Evolutionary conservation across 2,888 invertebrate genomes (phyloP), one percentile per base, ranked within the genome.

Genomic region (Drosophila tripunctata): DNA sequence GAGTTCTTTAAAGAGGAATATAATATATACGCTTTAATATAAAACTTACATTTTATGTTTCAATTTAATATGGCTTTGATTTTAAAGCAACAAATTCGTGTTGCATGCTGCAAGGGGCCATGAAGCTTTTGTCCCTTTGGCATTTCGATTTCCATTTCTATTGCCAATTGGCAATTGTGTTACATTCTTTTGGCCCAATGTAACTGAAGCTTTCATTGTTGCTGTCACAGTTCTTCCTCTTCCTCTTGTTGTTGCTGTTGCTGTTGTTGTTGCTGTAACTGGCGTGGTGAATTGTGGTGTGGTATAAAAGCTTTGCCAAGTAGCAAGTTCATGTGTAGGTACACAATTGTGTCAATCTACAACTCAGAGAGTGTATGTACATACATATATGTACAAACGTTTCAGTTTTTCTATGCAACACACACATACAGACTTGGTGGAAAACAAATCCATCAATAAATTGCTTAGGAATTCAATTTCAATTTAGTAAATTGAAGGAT

Each of bases 301-400:
- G 67, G 62, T 65, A 63, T n/a, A 64, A 82, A 81, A 79, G 84
- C 80, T 86, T 51, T 63, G 24, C 27, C 64, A 45, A 57, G 57
- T 65, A 41, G 63, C 81, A 84, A 78, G 70, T 75, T 85, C 79
- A 71, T 73, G 68, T 68, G 64, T 86, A 85, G 86, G 79, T 80
- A 86, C 74, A 83, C 77, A 86, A 75, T 65, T 76, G 69, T 69
- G 81, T 64, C 77, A 64, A 69, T 57, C 50, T 56, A 50, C 56
- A 52, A 27, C 52, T 50, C 38, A 41, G 40, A 57, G 67, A 54
- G 65, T 35, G 30, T 33, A 15, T 30, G 41, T 43, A 14, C 12
- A 15, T 38, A 35, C 33, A 19, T 43, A 14, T 14, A 12, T 40
- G 33, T 35, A 15, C 4, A 36, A 47, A 21, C n/a, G 38, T 31